phyloP scores from a whole-genome alignment of 2,888 invertebrate genomes.

The Ariolimax columbianus region DNA sequence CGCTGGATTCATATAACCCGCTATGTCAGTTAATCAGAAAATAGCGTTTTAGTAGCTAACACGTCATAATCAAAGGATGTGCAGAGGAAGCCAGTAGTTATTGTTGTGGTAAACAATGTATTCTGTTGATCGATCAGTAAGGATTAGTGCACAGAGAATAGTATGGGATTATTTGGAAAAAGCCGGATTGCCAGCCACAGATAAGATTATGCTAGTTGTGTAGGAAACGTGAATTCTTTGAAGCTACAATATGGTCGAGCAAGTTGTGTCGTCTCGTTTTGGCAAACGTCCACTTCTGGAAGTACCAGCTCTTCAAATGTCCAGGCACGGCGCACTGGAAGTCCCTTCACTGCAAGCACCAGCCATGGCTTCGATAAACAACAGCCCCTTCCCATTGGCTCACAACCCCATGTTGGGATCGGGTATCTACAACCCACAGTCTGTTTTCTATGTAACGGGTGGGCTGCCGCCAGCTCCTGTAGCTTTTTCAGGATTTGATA shows the following conservation, averaged over 20 bases:
- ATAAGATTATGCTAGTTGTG: no score
- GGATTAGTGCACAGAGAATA: no score
- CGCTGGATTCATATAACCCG: no score
- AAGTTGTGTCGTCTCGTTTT: conserved; percentile 56
- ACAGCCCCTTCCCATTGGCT: conserved; percentile 27
- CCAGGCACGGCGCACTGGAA: neutral
- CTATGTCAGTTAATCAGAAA: no score
- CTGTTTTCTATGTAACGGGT: conserved; percentile 4
- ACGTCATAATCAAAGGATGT: no score
- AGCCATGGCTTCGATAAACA: neutral
- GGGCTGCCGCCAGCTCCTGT: conserved; percentile 23
- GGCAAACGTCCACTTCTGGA: conserved; percentile 58
- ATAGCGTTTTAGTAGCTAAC: no score
- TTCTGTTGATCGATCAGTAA: no score
- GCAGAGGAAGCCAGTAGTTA: no score
- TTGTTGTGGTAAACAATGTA: no score
- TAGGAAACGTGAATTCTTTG: neutral
- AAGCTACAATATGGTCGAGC: conserved; percentile 51
- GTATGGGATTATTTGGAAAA: no score
- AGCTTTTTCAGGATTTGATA: neutral
- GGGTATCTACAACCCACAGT: conserved; percentile 23
- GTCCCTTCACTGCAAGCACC: conserved; percentile 36
- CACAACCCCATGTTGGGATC: conserved; percentile 39
- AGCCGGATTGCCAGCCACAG: no score
- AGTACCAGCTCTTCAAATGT: conserved; percentile 55